Conservation (phyloP, 2,888 invertebrate genomes). For the Bellardia bayeri region DNA sequence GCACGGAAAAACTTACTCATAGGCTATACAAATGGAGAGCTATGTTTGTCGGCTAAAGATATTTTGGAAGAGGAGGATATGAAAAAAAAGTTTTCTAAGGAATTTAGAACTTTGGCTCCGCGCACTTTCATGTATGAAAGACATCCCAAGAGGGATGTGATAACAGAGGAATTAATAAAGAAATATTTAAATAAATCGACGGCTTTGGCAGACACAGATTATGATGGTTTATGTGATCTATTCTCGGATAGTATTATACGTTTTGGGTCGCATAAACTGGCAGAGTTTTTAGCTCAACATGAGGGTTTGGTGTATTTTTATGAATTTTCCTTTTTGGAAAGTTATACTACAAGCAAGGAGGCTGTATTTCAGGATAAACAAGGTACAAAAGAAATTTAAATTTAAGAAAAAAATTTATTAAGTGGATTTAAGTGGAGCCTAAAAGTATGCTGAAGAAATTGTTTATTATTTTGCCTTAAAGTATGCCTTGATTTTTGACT, state of each 20-base stretch:
- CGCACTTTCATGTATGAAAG: conserved; percentile 85
- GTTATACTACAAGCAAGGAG: background rate
- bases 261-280: conserved; percentile 84
- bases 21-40: conserved; percentile 85
- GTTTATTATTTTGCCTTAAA: background rate
- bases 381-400: conserved; percentile 17
- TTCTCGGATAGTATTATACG: conserved; percentile 85
- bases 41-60: conserved; percentile 84
- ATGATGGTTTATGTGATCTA: conserved; percentile 80
- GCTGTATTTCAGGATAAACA: conserved; percentile 32
- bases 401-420: no score
- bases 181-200: conserved; percentile 70
- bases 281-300: conserved; percentile 84
- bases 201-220: conserved; percentile 40
- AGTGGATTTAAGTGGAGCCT: no score
- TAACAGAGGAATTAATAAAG: conserved; percentile 60
- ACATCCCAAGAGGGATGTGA: conserved; percentile 27
- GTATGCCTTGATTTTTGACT: background rate
- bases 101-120: conserved; percentile 85
- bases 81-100: conserved; percentile 81
- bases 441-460: background rate
- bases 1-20: conserved; percentile 79
- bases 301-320: conserved; percentile 57
- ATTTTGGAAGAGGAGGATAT: conserved; percentile 73
- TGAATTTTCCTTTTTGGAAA: conserved; percentile 72